Base-by-base conservation (phyloP, 1,140 invertebrate species). In the Helicoverpa armigera region DNA sequence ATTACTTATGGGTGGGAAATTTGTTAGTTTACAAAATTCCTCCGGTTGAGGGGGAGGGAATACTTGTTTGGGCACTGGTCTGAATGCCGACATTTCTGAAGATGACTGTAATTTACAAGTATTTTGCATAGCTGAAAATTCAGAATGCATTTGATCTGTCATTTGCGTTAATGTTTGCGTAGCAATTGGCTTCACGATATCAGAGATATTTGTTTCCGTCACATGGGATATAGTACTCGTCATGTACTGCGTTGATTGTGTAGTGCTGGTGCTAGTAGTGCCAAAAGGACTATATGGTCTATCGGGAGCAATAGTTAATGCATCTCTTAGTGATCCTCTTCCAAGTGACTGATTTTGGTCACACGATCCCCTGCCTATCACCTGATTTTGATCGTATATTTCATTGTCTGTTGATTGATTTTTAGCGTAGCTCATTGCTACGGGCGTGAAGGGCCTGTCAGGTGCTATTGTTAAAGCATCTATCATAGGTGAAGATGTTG, bases 261-360 rank as follows among this genome's bases (percentile, higher is more conserved):
- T 89, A 74, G 85, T 83, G 63, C 87, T 89, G 72, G 85, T 83
- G 63, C 87, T 87, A 83, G 85, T 86, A 69, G 89, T 84, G 60
- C 92, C 91, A 65, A 96, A 94, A 53, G 95, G 95, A 83, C 95
- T 96, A 77, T 95, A 96, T 2, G 95, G 94, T 70, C 94, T 89
- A 73, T 97, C 96, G 3, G 97, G 96, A 2, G 97, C 97, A 77
- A 96, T 97, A 53, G 96, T 97, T n/a, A 98, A 86, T 3, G 97
- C 97, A 76, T 96, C 96, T 31, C 96, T 95, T 83, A 98, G 96
- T 13, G 97, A 95, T 18, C 91, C 91, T 81, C 94, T 86, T 84
- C 92, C 87, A 53, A 91, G 86, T 73, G 63, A 69, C 54, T 77
- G 43, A 53, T 53, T 65, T n/a, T 35, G 74, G 29, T 70, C 29